Percentiles rank a stretch among this genome's conserved stretches.
These are phyloP conservation scores for Drosophila eohydei DNA, from an alignment of 2,888 invertebrate species.

Conservation along the genomic window DNA sequence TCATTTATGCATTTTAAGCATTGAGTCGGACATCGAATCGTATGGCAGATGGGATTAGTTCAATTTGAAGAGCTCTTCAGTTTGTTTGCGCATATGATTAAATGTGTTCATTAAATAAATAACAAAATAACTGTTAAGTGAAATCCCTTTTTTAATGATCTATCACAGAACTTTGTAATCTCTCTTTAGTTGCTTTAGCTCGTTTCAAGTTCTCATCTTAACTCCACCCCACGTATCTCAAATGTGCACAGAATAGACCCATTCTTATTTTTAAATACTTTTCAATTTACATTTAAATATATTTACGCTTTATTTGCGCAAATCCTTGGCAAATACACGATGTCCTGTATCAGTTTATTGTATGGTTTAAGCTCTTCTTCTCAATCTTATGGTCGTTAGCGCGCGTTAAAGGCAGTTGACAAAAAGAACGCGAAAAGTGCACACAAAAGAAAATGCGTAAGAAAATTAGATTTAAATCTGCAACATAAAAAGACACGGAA, in stretches of 20 bases:
- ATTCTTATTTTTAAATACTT: not conserved
- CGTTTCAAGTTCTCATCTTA: not conserved
- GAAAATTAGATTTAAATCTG: constrained; percentile 18
- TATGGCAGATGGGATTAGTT: not conserved
- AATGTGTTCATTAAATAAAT: not conserved
- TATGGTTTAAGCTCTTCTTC: constrained; percentile 26
- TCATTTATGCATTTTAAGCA: constrained; percentile 11
- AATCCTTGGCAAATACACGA: constrained; percentile 3
- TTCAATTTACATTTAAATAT: constrained; percentile 27
- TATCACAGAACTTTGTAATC: not conserved
- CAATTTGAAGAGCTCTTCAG: not conserved
- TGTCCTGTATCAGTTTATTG: constrained; percentile 14
- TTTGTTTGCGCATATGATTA: not conserved
- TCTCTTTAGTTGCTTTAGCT: not conserved
- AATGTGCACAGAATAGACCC: constrained; percentile 47
- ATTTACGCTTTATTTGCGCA: constrained; percentile 46
- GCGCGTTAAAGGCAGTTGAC: constrained; percentile 9
- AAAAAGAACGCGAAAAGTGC: constrained; percentile 21
- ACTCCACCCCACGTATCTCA: constrained; percentile 22
- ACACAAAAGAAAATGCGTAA: constrained; percentile 11
- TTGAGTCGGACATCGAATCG: not conserved
- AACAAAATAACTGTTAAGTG: not conserved
- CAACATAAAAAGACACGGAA: constrained; percentile 29
- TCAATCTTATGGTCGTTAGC: constrained; percentile 22
- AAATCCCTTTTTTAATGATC: not conserved